phyloP scores from a whole-genome alignment of 2,888 invertebrate species.

The Heliothis peltigera region DNA sequence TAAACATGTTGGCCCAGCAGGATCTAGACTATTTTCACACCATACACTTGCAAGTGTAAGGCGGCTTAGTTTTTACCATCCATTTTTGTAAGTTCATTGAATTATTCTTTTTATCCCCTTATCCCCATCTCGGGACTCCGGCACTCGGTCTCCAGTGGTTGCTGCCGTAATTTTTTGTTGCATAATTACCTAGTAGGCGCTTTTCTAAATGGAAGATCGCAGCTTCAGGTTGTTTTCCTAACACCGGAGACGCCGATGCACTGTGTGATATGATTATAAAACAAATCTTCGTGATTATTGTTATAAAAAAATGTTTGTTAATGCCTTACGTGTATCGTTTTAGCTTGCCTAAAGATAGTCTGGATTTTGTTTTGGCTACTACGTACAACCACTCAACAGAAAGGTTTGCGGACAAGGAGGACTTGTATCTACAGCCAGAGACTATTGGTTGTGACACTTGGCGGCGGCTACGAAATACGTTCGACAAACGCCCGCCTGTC shows the following conservation, averaged over 20 bases:
- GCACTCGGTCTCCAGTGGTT: too few species aligned
- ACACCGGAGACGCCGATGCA: too few species aligned
- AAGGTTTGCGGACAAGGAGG: slow-evolving; percentile 91
- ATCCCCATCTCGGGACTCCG: neutral
- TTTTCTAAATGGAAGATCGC: too few species aligned
- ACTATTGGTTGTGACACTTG: slow-evolving; percentile 91
- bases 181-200: too few species aligned
- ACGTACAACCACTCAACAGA: slow-evolving; percentile 92
- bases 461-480: slow-evolving; percentile 92
- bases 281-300: too few species aligned
- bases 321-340: slow-evolving; percentile 3
- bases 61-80: slow-evolving; percentile 82
- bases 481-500: slow-evolving; percentile 81
- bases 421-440: slow-evolving; percentile 92
- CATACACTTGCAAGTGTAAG: slow-evolving; percentile 91
- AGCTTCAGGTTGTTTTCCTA: too few species aligned
- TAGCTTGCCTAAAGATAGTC: slow-evolving; percentile 91
- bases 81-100: slow-evolving; percentile 78
- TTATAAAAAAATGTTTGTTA: too few species aligned
- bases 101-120: neutral
- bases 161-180: too few species aligned
- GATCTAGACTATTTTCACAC: slow-evolving; percentile 90
- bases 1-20: slow-evolving; percentile 80
- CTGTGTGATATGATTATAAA: too few species aligned
- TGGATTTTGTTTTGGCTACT: slow-evolving; percentile 92